These are phyloP conservation scores for Drosophila kepulauana DNA, from an alignment of 1,140 invertebrate species.

Conservation along the genomic window DNA sequence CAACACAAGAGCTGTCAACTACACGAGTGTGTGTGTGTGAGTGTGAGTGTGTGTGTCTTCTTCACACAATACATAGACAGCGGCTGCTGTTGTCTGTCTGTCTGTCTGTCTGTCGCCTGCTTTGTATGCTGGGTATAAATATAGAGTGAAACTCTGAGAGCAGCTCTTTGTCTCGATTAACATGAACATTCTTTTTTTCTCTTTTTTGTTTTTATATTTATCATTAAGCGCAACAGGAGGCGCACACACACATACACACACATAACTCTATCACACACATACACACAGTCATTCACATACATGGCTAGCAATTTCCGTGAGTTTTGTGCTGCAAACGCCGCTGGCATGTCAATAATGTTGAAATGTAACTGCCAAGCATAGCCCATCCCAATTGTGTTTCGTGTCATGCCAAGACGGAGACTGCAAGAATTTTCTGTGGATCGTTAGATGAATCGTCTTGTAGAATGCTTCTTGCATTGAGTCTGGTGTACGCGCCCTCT, in stretches of 20 bases:
- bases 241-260: slow-evolving; percentile 18
- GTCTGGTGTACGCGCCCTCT: too few species aligned
- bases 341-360: slow-evolving; percentile 82
- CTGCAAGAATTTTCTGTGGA: too few species aligned
- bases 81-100: background rate
- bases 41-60: slow-evolving; percentile 1
- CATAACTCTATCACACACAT: slow-evolving; percentile 22
- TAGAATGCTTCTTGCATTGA: too few species aligned
- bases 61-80: slow-evolving; percentile 19
- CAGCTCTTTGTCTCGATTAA: slow-evolving; percentile 78
- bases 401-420: too few species aligned
- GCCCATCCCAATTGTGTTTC: too few species aligned
- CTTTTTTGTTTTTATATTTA: slow-evolving; percentile 56
- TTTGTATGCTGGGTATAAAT: slow-evolving; percentile 44
- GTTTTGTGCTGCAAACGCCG: slow-evolving; percentile 56
- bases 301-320: slow-evolving; percentile 63
- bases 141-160: slow-evolving; percentile 53
- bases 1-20: slow-evolving; percentile 45
- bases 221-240: slow-evolving; percentile 79
- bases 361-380: slow-evolving; percentile 62
- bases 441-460: too few species aligned
- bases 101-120: slow-evolving; percentile 21
- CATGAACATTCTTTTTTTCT: slow-evolving; percentile 53
- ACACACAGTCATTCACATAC: slow-evolving; percentile 12
- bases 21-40: background rate